phyloP scores from a whole-genome alignment of 2,113 vertebrate species.

The Paratilapia polleni region DNA sequence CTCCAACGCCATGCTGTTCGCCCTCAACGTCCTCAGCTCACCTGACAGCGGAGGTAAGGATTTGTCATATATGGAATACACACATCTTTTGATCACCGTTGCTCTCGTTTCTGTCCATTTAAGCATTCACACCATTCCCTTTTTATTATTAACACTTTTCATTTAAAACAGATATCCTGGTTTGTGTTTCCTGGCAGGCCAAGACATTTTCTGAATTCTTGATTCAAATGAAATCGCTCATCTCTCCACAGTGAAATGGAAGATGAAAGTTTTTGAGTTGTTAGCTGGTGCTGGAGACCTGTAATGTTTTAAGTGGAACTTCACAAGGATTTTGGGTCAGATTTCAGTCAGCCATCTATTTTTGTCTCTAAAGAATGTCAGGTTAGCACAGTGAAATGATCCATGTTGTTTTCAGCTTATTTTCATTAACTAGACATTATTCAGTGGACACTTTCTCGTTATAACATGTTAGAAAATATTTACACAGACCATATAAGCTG shows the following conservation, averaged over 20 bases:
- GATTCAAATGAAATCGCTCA: neutral
- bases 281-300: neutral
- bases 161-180: neutral
- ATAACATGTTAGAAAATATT: neutral
- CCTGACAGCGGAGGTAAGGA: conserved; percentile 90
- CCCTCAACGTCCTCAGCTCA: conserved; percentile 96
- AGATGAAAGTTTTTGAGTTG: neutral
- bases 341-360: conserved; percentile 9
- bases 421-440: neutral
- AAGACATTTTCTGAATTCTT: neutral
- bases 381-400: neutral
- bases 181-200: neutral
- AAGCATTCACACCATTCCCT: neutral
- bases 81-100: neutral
- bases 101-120: neutral
- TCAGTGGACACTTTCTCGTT: neutral
- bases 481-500: neutral
- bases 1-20: conserved; percentile 98
- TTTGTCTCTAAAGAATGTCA: neutral
- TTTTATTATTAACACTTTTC: neutral
- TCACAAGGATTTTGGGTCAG: neutral
- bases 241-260: neutral
- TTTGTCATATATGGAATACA: neutral
- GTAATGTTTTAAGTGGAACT: neutral
- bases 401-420: neutral